phyloP scores from a whole-genome alignment of 2,888 invertebrate genomes.

The Hydroisotoma schaefferi region DNA sequence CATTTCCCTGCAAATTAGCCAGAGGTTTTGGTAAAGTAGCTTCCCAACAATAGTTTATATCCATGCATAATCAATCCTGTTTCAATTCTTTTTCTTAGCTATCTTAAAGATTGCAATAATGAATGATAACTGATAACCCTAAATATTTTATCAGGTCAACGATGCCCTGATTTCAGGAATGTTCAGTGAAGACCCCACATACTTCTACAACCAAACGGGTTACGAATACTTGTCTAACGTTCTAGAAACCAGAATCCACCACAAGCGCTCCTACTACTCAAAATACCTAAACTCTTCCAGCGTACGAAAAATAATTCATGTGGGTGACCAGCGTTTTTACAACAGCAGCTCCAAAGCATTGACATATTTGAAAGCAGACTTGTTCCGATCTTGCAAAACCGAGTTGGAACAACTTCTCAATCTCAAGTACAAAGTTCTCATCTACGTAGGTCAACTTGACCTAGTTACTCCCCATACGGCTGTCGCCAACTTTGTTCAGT shows the following conservation, averaged over 20 bases:
- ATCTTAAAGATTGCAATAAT: too few species aligned
- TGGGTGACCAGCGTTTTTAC: conserved; percentile 51
- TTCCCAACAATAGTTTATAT: too few species aligned
- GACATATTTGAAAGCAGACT: conserved; percentile 65
- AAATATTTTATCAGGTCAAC: not conserved
- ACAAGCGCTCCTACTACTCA: conserved; percentile 35
- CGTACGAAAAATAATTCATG: conserved; percentile 50
- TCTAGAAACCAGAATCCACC: conserved; percentile 33
- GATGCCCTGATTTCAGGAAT: conserved; percentile 38
- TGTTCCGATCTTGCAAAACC: conserved; percentile 79
- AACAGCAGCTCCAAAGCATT: conserved; percentile 53
- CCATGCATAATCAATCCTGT: too few species aligned
- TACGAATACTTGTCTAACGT: conserved; percentile 39
- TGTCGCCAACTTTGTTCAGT: conserved; percentile 71
- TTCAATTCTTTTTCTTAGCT: too few species aligned
- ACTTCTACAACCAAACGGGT: conserved; percentile 41
- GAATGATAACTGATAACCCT: too few species aligned
- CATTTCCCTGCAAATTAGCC: too few species aligned
- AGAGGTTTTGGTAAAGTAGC: too few species aligned
- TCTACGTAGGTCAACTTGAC: conserved; percentile 88
- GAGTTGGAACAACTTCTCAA: conserved; percentile 65
- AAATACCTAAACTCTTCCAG: conserved; percentile 28
- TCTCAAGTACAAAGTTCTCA: conserved; percentile 65
- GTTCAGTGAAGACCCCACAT: conserved; percentile 33
- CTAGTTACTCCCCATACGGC: conserved; percentile 84